These are phyloP conservation scores for Orussus abietinus DNA, from an alignment of 1,140 invertebrate species.

Conservation along the genomic window DNA sequence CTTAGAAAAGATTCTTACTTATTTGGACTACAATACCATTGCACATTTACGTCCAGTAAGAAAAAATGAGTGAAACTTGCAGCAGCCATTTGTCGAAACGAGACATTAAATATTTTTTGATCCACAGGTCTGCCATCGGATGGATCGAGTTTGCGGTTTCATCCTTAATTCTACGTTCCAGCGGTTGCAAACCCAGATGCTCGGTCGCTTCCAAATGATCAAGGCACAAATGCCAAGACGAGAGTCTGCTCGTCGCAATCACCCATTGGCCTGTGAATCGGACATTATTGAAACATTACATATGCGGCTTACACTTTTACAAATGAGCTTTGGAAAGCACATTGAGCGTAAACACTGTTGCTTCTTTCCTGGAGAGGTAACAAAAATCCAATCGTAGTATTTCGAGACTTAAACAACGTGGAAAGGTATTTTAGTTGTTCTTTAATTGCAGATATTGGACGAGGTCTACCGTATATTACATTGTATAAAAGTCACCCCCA, in stretches of 20 bases:
- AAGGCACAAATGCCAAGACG: conserved; percentile 86
- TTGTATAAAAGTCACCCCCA: conserved; percentile 78
- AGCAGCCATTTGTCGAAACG: conserved; percentile 7
- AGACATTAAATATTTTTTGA: conserved; percentile 7
- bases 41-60: conserved; percentile 74
- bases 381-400: conserved; percentile 6
- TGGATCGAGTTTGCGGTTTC: conserved; percentile 72
- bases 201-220: conserved; percentile 75
- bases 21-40: conserved; percentile 71
- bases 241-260: conserved; percentile 78
- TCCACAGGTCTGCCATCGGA: conserved; percentile 68
- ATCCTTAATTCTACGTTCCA: conserved; percentile 80
- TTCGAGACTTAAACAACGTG: conserved; percentile 12
- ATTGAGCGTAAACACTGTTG: conserved; percentile 86
- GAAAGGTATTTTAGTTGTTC: conserved; percentile 4
- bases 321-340: conserved; percentile 89
- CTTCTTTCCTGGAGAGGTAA: conserved; percentile 86
- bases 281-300: conserved; percentile 87
- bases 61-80: conserved; percentile 6
- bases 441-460: conserved; percentile 58
- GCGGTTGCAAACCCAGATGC: conserved; percentile 73
- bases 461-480: conserved; percentile 78
- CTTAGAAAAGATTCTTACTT: conserved; percentile 72
- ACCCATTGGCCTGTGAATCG: conserved; percentile 79
- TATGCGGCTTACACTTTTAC: conserved; percentile 79